phyloP scores from a whole-genome alignment of 2,113 vertebrate genomes.

The Strigops habroptila region DNA sequence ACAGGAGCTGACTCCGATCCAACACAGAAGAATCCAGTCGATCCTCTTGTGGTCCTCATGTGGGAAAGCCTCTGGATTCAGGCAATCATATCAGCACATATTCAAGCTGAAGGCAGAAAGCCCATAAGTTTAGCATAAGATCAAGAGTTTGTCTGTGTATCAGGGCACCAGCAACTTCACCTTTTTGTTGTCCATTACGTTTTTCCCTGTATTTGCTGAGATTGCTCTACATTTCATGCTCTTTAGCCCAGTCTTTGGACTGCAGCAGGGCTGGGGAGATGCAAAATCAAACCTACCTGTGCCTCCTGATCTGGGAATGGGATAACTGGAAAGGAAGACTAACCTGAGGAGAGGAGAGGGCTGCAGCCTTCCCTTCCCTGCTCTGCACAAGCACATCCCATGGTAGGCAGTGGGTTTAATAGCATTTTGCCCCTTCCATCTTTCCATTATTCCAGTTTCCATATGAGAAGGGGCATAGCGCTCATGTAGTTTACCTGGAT shows the following conservation, averaged over 20 bases:
- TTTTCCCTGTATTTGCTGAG: neutral
- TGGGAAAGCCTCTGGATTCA: neutral
- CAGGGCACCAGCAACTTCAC: neutral
- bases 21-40: too few relatives aligned
- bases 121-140: neutral
- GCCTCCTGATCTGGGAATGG: neutral
- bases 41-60: neutral
- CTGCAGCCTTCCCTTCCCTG: neutral
- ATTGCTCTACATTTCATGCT: neutral
- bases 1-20: neutral
- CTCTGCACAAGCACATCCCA: neutral
- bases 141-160: neutral
- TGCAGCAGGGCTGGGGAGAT: neutral
- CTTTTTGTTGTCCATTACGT: neutral
- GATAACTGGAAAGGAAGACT: neutral
- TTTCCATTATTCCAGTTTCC: neutral
- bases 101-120: neutral
- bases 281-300: too few relatives aligned
- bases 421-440: neutral
- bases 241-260: neutral
- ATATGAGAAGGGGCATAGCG: neutral
- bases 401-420: neutral
- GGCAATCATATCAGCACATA: accelerated
- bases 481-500: neutral
- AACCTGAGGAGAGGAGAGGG: neutral